These are phyloP conservation scores for Melipona beecheii DNA, from an alignment of 2,888 invertebrate species.

Conservation along the genomic window DNA sequence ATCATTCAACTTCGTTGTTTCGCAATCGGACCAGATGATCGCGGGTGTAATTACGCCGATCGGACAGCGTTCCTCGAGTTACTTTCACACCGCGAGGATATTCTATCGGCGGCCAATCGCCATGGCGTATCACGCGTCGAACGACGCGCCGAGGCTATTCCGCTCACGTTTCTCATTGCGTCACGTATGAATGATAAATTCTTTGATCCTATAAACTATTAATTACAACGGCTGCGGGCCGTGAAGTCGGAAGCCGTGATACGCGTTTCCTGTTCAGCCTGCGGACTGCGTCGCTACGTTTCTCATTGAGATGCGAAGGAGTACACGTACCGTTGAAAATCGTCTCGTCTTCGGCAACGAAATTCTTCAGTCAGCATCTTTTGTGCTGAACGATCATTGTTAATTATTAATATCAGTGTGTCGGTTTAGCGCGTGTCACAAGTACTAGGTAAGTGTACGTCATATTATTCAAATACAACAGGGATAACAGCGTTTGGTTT, in stretches of 20 bases:
- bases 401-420: neutral
- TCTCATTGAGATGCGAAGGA: neutral
- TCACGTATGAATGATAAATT: conserved; percentile 74
- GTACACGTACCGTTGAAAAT: neutral
- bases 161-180: conserved; percentile 67
- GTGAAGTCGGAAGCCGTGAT: conserved; percentile 71
- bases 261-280: conserved; percentile 8
- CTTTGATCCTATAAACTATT: conserved; percentile 74
- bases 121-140: conserved; percentile 19
- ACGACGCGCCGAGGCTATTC: conserved; percentile 63
- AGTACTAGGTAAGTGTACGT: neutral
- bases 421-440: neutral
- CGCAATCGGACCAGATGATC: conserved; percentile 35
- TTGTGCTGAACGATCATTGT: neutral
- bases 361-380: too few species aligned
- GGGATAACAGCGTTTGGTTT: too few species aligned
- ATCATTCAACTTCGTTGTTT: conserved; percentile 38
- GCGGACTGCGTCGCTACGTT: neutral
- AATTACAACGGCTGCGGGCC: conserved; percentile 70
- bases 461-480: too few species aligned
- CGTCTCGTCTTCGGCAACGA: neutral
- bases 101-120: conserved; percentile 50
- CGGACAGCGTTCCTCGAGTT: conserved; percentile 32
- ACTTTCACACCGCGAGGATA: conserved; percentile 45
- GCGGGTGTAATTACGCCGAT: conserved; percentile 51